Evolutionary conservation across 2,888 invertebrate species (phyloP).

Genomic region (Chironomus riparius): DNA sequence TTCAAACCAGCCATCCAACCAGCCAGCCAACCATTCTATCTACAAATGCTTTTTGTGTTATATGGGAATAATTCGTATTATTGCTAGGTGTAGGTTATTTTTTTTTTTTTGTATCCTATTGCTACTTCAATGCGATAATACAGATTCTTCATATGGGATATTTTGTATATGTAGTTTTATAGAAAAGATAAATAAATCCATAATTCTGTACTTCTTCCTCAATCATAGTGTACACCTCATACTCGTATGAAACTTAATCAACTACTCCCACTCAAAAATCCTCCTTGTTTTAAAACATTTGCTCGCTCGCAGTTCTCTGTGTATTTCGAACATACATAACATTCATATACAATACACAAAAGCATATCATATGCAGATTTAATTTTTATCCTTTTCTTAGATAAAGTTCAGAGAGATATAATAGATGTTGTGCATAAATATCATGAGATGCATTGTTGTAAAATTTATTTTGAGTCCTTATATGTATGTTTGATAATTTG

Average conservation of each 20-base stretch:
- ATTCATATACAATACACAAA: neutral
- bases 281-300: neutral
- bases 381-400: neutral
- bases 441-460: neutral
- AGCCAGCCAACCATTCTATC: too few species aligned
- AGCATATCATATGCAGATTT: conserved; percentile 4
- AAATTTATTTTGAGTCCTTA: too few species aligned
- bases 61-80: conserved; percentile 18
- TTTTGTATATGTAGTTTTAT: conserved; percentile 7
- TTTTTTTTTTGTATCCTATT: neutral
- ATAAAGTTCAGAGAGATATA: neutral
- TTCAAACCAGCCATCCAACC: neutral
- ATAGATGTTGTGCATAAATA: neutral
- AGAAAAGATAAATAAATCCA: conserved; percentile 24
- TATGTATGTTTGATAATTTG: too few species aligned
- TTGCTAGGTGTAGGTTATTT: conserved; percentile 27
- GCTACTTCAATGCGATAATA: neutral
- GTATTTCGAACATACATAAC: neutral
- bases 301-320: conserved; percentile 1
- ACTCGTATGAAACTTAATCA: neutral
- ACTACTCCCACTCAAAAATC: neutral
- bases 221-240: neutral
- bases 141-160: neutral
- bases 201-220: conserved; percentile 12
- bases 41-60: conserved; percentile 18